Conservation (phyloP, 30 jellyfish, hydroid and myxozoan species). For the Chrysaora quinquecirrha region DNA sequence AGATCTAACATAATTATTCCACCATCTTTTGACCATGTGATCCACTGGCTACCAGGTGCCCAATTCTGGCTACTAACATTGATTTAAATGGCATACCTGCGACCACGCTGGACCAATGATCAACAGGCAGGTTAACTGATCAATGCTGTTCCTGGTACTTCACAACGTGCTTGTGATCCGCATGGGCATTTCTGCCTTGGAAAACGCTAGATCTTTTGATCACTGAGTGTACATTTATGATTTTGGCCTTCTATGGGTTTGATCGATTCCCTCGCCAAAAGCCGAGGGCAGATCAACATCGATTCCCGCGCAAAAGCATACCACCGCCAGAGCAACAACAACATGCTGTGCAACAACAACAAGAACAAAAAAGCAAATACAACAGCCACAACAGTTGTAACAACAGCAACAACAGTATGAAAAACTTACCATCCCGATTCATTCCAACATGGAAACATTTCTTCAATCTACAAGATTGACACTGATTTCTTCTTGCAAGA, state of each 20-base stretch:
- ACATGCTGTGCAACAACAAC: too few species aligned
- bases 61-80: slow-evolving; percentile 28
- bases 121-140: slow-evolving; percentile 58
- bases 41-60: slow-evolving; percentile 50
- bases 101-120: slow-evolving; percentile 76
- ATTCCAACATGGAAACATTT: slow-evolving; percentile 93
- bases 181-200: background rate
- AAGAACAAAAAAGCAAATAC: too few species aligned
- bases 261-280: too few species aligned
- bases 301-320: too few species aligned
- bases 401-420: too few species aligned
- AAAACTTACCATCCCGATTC: slow-evolving; percentile 98
- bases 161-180: background rate
- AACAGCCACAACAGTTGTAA: too few species aligned
- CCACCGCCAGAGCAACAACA: too few species aligned
- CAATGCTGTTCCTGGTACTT: slow-evolving; percentile 47
- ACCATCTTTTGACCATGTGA: slow-evolving; percentile 81
- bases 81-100: slow-evolving; percentile 61
- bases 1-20: slow-evolving; percentile 17
- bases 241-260: too few species aligned
- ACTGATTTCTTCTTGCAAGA: slow-evolving; percentile 93
- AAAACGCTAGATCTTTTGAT: slow-evolving; percentile 38
- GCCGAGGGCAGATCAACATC: too few species aligned
- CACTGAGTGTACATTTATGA: too few species aligned
- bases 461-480: slow-evolving; percentile 95